These are phyloP conservation scores for Cetonia aurata DNA, from an alignment of 2,888 invertebrate genomes.

Conservation along the genomic window DNA sequence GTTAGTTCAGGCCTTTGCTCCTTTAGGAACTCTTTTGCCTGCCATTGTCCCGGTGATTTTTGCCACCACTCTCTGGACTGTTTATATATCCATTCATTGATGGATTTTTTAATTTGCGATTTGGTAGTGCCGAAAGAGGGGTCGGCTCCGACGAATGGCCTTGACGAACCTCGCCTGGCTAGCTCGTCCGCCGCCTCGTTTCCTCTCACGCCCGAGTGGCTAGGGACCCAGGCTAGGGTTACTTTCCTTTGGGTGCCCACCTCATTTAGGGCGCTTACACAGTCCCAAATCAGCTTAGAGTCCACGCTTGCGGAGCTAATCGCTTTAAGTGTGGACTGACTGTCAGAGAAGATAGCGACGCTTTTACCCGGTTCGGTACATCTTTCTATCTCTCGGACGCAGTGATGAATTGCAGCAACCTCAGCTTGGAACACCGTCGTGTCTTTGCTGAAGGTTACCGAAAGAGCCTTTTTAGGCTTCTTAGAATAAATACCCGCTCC, in stretches of 20 bases:
- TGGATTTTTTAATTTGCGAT: too few species aligned
- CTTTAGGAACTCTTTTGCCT: too few species aligned
- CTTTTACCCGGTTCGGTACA: not conserved
- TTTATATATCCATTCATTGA: too few species aligned
- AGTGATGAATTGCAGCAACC: not conserved
- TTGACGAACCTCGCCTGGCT: too few species aligned
- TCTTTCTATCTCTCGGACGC: not conserved
- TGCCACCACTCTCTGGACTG: too few species aligned
- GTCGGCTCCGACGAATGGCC: too few species aligned
- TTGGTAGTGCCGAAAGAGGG: too few species aligned
- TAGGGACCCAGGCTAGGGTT: not conserved
- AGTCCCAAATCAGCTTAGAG: not conserved
- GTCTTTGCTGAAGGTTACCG: not conserved
- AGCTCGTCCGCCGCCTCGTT: not conserved
- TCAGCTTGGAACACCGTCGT: not conserved
- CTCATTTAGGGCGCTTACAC: not conserved
- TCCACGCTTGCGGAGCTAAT: not conserved
- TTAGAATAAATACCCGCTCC: not conserved
- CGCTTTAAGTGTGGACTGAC: not conserved
- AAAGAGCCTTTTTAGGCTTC: not conserved
- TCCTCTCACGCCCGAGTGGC: not conserved
- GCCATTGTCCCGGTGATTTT: too few species aligned
- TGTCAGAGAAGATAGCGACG: not conserved
- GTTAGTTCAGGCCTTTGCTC: too few species aligned
- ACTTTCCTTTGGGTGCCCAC: not conserved